phyloP scores from a whole-genome alignment of 2,888 invertebrate genomes.

The Stenodera caucasica region DNA sequence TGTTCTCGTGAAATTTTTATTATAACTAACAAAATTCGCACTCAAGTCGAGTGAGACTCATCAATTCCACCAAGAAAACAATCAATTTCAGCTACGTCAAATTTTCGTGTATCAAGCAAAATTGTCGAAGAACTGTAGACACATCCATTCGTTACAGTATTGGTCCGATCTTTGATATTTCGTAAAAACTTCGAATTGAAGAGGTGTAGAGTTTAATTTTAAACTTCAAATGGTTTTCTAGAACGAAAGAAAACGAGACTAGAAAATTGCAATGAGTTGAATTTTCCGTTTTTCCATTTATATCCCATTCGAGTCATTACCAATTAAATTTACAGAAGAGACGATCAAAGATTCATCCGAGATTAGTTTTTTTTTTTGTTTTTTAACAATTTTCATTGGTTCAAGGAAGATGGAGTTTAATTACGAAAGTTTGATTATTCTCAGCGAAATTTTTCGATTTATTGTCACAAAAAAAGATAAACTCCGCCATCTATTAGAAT shows the following conservation, averaged over 20 bases:
- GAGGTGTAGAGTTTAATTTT: slow-evolving; percentile 1
- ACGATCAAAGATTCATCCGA: neutral
- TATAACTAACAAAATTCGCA: too few relatives aligned
- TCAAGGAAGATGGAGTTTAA: too few relatives aligned
- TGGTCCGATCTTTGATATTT: neutral
- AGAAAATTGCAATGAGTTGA: neutral
- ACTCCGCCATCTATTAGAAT: neutral
- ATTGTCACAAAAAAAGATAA: too few relatives aligned
- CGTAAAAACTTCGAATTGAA: slow-evolving; percentile 4
- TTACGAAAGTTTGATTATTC: too few relatives aligned
- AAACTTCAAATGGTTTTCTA: neutral
- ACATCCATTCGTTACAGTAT: neutral
- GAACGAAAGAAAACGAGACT: neutral
- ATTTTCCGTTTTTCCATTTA: neutral
- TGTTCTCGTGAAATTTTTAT: too few relatives aligned
- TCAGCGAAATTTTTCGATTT: too few relatives aligned
- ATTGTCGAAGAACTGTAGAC: neutral
- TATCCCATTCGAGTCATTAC: neutral
- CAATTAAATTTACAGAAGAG: neutral
- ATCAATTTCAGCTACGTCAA: too few relatives aligned
- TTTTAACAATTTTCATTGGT: too few relatives aligned
- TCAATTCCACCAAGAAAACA: too few relatives aligned
- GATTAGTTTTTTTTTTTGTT: too few relatives aligned
- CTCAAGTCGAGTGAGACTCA: too few relatives aligned
- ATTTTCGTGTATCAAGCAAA: too few relatives aligned